Percentiles rank a stretch among this genome's conserved stretches.
Conservation (phyloP, 2,888 invertebrate genomes). For the Coelinius sp. region DNA sequence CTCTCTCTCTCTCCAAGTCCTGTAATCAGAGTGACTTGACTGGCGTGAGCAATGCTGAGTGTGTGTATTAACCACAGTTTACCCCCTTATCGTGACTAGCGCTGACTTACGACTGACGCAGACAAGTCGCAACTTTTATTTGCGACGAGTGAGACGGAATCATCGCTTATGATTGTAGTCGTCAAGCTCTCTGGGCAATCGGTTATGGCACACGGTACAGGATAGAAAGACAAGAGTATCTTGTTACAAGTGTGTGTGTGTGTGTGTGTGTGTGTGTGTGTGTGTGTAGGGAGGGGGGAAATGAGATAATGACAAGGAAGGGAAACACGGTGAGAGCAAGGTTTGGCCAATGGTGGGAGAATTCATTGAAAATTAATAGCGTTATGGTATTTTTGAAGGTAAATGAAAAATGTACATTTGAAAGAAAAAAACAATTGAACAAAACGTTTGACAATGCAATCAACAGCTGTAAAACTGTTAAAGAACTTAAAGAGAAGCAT, state of each 20-base stretch:
- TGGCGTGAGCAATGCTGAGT: neutral
- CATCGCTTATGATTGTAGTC: conserved; percentile 35
- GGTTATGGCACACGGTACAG: conserved; percentile 9
- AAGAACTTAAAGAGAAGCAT: neutral
- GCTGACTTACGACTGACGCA: conserved; percentile 39
- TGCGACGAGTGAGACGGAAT: conserved; percentile 39
- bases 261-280: neutral
- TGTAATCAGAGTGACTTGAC: neutral
- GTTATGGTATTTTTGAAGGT: neutral
- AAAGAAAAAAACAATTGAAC: neutral
- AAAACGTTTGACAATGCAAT: neutral
- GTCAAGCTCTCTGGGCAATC: conserved; percentile 2
- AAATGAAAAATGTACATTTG: neutral
- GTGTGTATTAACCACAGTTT: conserved; percentile 1
- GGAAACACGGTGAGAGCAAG: conserved; percentile 9
- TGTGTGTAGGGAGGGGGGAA: neutral
- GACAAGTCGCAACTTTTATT: conserved; percentile 41
- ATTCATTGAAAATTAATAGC: conserved; percentile 6
- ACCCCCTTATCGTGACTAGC: conserved; percentile 35
- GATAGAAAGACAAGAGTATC: conserved; percentile 16
- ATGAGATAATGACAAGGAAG: neutral
- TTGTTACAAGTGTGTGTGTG: conserved; percentile 6
- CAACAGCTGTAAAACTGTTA: neutral
- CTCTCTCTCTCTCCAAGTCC: too few relatives aligned
- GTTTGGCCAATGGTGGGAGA: conserved; percentile 10